phyloP scores from a whole-genome alignment of 2,797 vertebrate species.

The Amazona finschi region DNA sequence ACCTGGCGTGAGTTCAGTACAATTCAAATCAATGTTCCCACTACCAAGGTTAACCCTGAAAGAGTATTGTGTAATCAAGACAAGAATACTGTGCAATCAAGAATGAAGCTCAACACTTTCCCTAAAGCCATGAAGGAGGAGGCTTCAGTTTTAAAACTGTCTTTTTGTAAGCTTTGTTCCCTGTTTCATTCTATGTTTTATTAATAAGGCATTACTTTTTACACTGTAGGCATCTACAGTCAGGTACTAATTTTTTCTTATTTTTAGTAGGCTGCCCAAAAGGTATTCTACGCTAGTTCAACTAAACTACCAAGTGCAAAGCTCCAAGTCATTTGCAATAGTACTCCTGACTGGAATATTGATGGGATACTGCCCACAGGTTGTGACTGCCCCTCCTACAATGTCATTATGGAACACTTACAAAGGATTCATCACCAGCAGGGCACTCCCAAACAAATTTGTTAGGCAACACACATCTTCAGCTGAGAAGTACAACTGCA shows the following conservation, averaged over 20 bases:
- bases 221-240: neutral
- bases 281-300: neutral
- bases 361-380: neutral
- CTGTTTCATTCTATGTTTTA: neutral
- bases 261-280: neutral
- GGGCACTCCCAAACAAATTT: neutral
- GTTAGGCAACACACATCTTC: neutral
- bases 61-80: neutral
- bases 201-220: constrained; percentile 9
- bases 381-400: neutral
- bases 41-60: neutral
- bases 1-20: fast-evolving
- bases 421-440: neutral
- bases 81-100: neutral
- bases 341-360: neutral
- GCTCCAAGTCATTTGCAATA: neutral
- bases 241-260: neutral
- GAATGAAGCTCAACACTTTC: neutral
- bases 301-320: neutral
- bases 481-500: neutral
- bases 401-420: neutral
- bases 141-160: neutral
- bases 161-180: neutral
- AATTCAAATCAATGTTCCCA: neutral
- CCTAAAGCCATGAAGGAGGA: neutral